These are phyloP conservation scores for Zootoca vivipara DNA, from an alignment of 2,113 vertebrate species.

Conservation along the genomic window DNA sequence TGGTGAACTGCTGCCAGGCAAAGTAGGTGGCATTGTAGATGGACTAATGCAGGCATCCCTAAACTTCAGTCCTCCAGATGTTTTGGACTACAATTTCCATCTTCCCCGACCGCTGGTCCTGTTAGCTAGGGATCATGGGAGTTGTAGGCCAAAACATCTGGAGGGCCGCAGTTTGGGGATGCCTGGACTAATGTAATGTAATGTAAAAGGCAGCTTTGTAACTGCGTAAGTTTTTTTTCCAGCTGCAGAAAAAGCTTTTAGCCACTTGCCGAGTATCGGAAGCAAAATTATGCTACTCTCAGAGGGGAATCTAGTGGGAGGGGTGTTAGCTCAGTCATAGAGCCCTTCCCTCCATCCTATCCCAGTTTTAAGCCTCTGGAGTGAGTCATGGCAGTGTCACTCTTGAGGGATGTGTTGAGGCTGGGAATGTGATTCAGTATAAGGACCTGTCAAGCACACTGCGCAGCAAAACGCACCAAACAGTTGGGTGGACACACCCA, in stretches of 20 bases:
- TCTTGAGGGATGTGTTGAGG: background rate
- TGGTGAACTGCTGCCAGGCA: background rate
- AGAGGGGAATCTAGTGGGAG: background rate
- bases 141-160: too few species aligned
- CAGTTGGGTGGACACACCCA: background rate
- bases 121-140: too few species aligned
- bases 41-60: too few species aligned
- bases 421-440: slow-evolving; percentile 7
- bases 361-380: background rate
- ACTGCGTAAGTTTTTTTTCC: background rate
- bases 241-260: background rate
- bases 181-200: too few species aligned
- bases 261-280: background rate
- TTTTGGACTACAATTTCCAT: too few species aligned
- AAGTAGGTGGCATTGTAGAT: background rate
- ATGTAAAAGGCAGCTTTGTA: background rate
- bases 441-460: background rate
- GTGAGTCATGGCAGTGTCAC: slow-evolving; percentile 6
- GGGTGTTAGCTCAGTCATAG: background rate
- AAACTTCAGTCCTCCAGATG: too few species aligned
- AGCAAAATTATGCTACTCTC: background rate
- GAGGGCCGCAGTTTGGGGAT: too few species aligned
- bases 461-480: background rate
- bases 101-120: too few species aligned
- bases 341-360: background rate